Evolutionary conservation across 2,113 vertebrate species (phyloP).

Genomic region (Ancistrus triradiatus): DNA sequence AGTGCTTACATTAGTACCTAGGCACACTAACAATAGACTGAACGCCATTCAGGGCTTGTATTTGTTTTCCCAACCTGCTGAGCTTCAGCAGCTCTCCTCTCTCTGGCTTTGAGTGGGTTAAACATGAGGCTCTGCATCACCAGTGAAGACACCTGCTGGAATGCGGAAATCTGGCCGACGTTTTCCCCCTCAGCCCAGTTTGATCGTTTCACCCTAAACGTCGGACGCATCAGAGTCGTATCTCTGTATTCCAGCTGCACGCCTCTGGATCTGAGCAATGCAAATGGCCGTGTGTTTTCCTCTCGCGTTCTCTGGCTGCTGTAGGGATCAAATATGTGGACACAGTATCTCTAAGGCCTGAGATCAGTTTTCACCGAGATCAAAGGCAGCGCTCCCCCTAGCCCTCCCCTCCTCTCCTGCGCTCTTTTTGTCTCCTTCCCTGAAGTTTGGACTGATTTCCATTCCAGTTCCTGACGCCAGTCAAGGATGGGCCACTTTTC

Average conservation of each 20-base stretch:
- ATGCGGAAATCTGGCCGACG: no score
- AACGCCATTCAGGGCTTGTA: no score
- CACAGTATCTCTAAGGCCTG: slow-evolving; percentile 72
- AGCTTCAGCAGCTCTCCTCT: no score
- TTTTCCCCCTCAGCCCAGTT: no score
- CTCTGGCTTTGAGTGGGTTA: no score
- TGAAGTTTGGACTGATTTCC: slow-evolving; percentile 73
- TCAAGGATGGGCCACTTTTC: slow-evolving; percentile 50
- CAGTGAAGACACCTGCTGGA: no score
- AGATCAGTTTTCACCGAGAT: slow-evolving; percentile 73
- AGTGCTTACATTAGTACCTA: no score
- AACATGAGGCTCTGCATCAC: no score
- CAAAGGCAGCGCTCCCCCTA: slow-evolving; percentile 60
- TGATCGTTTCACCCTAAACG: no score
- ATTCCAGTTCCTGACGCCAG: slow-evolving; percentile 65
- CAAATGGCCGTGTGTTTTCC: not conserved
- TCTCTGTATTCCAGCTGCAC: not conserved
- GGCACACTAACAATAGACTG: no score
- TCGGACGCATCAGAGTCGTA: no score
- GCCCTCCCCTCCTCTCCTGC: not conserved
- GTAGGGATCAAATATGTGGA: slow-evolving; percentile 44
- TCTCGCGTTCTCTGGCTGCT: slow-evolving; percentile 16
- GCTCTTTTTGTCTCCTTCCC: slow-evolving; percentile 47
- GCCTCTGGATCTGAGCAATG: slow-evolving; percentile 5
- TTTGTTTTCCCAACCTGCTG: no score